These are phyloP conservation scores for Epinephelus lanceolatus DNA, from an alignment of 2,113 vertebrate species.

Conservation along the genomic window DNA sequence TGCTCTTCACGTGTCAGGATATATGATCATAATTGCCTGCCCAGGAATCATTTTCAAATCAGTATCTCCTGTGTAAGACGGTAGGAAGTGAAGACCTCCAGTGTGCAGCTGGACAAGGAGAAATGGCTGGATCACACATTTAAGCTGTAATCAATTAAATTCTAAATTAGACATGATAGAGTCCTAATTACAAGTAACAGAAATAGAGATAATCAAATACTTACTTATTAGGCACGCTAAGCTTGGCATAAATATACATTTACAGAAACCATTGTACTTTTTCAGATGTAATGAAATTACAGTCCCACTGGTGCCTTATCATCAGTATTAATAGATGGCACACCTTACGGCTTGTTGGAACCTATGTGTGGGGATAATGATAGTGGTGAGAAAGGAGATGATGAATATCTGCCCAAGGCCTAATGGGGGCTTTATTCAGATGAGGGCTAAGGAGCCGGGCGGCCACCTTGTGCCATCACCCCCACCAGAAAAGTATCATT, in stretches of 20 bases:
- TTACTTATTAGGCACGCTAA: slow-evolving; percentile 31
- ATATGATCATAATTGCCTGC: slow-evolving; percentile 71
- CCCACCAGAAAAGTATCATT: slow-evolving; percentile 61
- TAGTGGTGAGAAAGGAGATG: slow-evolving; percentile 36
- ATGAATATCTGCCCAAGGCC: slow-evolving; percentile 65
- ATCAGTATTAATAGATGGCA: slow-evolving; percentile 28
- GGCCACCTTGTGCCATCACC: slow-evolving; percentile 57
- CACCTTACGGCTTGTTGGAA: slow-evolving; percentile 39
- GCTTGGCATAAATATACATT: slow-evolving; percentile 40
- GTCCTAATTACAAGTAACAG: slow-evolving; percentile 45
- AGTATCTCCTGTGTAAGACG: slow-evolving; percentile 55
- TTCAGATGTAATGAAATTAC: slow-evolving; percentile 54
- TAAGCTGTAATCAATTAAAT: slow-evolving; percentile 38
- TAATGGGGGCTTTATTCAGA: slow-evolving; percentile 72
- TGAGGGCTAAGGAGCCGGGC: slow-evolving; percentile 64
- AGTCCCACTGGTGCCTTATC: slow-evolving; percentile 26
- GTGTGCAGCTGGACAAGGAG: slow-evolving; percentile 38
- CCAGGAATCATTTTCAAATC: slow-evolving; percentile 71
- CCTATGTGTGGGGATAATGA: slow-evolving; percentile 50
- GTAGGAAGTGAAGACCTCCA: slow-evolving; percentile 28
- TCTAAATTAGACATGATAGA: slow-evolving; percentile 48
- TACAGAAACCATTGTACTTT: slow-evolving; percentile 29
- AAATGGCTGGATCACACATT: slow-evolving; percentile 16
- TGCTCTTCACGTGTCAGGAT: slow-evolving; percentile 69
- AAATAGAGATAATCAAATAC: slow-evolving; percentile 52